Conservation (phyloP, 2,888 invertebrate species). For the Cheiracanthium punctorium region DNA sequence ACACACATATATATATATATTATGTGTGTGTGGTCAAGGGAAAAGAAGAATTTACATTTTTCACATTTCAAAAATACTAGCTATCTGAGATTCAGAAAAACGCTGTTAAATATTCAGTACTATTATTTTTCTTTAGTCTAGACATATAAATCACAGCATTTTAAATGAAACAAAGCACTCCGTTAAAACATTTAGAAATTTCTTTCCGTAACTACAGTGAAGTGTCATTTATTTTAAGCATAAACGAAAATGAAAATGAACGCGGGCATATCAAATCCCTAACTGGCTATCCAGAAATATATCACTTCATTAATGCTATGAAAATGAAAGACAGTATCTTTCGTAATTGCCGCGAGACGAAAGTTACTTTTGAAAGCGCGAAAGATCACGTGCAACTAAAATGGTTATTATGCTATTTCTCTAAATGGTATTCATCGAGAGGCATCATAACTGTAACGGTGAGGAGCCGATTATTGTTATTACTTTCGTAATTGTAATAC, state of each 20-base stretch:
- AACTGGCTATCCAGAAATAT: not conserved
- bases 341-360: not conserved
- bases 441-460: not conserved
- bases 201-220: not conserved
- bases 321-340: not conserved
- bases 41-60: too few relatives aligned
- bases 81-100: too few relatives aligned
- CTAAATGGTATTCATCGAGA: not conserved
- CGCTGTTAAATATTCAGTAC: too few relatives aligned
- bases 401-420: not conserved
- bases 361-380: not conserved
- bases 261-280: too few relatives aligned
- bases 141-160: not conserved
- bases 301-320: not conserved
- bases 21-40: too few relatives aligned
- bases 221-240: not conserved
- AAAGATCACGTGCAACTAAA: not conserved
- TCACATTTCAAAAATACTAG: too few relatives aligned
- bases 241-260: too few relatives aligned
- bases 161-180: too few relatives aligned
- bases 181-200: too few relatives aligned
- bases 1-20: not conserved
- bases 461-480: not conserved
- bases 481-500: not conserved
- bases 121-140: not conserved